Percentiles rank a stretch among this genome's conserved stretches.
Conservation (phyloP, 2,113 vertebrate genomes). For the Archilochus colubris region DNA sequence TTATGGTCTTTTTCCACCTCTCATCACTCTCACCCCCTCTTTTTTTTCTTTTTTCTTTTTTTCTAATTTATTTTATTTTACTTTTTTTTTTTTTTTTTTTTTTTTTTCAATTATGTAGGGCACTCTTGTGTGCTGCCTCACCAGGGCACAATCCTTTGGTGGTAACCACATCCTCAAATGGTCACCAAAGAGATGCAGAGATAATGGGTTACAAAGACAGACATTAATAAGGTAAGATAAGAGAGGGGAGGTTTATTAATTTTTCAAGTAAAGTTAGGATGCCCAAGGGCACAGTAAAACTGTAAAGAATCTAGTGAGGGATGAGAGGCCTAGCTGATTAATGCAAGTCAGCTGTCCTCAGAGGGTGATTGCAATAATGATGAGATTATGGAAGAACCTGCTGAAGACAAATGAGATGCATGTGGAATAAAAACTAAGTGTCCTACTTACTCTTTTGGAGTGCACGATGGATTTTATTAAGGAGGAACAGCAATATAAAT, state of each 20-base stretch:
- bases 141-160: constrained; percentile 69
- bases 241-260: constrained; percentile 87
- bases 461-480: constrained; percentile 74
- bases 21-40: not conserved
- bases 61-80: constrained; percentile 13
- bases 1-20: not conserved
- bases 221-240: constrained; percentile 86
- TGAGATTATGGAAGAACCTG: constrained; percentile 83
- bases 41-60: not conserved
- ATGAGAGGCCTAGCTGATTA: constrained; percentile 83
- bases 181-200: constrained; percentile 77
- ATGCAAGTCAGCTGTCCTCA: constrained; percentile 82
- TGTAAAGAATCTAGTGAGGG: constrained; percentile 82
- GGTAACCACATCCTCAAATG: constrained; percentile 75
- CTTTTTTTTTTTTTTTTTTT: not conserved
- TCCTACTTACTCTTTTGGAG: constrained; percentile 80
- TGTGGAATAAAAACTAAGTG: constrained; percentile 81
- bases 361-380: constrained; percentile 84
- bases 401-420: constrained; percentile 84
- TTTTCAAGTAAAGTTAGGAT: constrained; percentile 85
- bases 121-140: constrained; percentile 56
- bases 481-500: constrained; percentile 67
- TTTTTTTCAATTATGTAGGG: constrained; percentile 48
- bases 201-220: constrained; percentile 86
- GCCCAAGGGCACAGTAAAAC: constrained; percentile 84